phyloP scores from a whole-genome alignment of 1,140 invertebrate species.

The Camponotus floridanus region DNA sequence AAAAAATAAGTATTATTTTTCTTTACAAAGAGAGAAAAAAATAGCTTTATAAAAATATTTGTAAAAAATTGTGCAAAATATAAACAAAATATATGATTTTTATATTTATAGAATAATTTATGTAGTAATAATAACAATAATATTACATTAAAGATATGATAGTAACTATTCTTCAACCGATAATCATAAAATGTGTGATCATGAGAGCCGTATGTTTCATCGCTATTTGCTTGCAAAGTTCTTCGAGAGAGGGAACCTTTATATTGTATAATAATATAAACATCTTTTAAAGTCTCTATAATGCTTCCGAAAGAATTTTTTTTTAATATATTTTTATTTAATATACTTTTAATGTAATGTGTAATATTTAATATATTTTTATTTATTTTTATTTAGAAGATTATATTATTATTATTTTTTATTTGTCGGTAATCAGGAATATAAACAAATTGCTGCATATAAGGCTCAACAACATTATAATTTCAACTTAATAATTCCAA shows the following conservation, averaged over 20 bases:
- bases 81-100: too few species aligned
- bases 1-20: too few species aligned
- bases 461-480: neutral
- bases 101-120: too few species aligned
- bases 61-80: too few species aligned
- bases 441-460: neutral
- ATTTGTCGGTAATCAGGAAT: neutral
- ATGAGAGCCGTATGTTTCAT: neutral
- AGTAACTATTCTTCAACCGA: slow-evolving; percentile 17
- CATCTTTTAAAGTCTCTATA: neutral
- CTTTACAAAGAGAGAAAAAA: too few species aligned
- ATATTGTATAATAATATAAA: neutral
- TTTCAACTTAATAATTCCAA: neutral
- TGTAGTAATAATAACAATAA: neutral
- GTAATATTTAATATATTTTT: too few species aligned
- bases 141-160: neutral
- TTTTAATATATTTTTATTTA: neutral
- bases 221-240: neutral
- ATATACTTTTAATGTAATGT: too few species aligned
- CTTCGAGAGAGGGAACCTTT: slow-evolving; percentile 50
- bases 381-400: neutral
- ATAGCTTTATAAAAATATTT: too few species aligned
- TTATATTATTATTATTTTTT: neutral
- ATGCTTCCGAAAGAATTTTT: neutral
- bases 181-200: slow-evolving; percentile 10